phyloP scores from a whole-genome alignment of 2,113 vertebrate genomes.

The Prionailurus bengalensis region DNA sequence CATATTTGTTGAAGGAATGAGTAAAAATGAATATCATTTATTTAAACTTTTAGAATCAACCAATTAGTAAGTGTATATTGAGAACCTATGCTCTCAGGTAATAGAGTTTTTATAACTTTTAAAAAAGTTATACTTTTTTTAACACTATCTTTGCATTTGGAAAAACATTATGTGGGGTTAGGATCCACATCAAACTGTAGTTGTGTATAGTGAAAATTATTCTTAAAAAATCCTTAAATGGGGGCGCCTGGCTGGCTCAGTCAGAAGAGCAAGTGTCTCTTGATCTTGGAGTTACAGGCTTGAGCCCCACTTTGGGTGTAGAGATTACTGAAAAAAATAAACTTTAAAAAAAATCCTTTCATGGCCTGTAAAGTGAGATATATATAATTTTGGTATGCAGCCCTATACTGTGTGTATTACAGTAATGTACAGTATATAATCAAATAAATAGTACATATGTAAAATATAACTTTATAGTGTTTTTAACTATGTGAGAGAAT shows the following conservation, averaged over 20 bases:
- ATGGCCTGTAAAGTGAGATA: constrained; percentile 3
- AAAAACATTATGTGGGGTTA: constrained; percentile 58
- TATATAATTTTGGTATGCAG: constrained; percentile 17
- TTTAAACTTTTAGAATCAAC: constrained; percentile 48
- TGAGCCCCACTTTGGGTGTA: not conserved
- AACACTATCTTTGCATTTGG: constrained; percentile 48
- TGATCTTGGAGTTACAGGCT: not conserved
- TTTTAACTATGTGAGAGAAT: not conserved
- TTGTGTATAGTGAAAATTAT: constrained; percentile 32
- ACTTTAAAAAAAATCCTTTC: not conserved
- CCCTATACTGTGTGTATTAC: not conserved
- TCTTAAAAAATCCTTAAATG: not conserved
- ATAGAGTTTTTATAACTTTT: not conserved
- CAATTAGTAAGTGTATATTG: constrained; percentile 30
- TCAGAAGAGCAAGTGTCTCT: not conserved
- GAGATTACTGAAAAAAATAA: not conserved
- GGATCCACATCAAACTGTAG: constrained; percentile 31
- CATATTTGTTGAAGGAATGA: constrained; percentile 62
- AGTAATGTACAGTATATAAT: not conserved
- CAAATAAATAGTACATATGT: constrained; percentile 24
- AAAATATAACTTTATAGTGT: constrained; percentile 39
- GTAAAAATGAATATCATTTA: constrained; percentile 38
- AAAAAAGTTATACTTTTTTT: not conserved
- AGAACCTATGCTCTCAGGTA: not conserved
- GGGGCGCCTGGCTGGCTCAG: not conserved